These are phyloP conservation scores for Phyllotreta striolata DNA, from an alignment of 2,888 invertebrate genomes.

Conservation along the genomic window DNA sequence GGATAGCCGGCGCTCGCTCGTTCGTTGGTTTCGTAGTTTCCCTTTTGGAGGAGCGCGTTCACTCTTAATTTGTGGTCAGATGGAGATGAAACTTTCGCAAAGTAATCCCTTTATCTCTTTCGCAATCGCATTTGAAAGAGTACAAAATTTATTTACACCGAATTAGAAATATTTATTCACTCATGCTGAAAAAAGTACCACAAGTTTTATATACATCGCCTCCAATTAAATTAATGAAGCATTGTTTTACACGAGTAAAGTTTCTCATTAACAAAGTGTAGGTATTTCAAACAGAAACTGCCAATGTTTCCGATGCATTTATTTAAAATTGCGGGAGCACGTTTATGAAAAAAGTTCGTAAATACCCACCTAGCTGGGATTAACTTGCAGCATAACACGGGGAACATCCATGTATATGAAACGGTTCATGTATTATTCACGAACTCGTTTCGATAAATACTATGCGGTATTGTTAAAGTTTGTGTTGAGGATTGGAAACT, in stretches of 20 bases:
- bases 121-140: no score
- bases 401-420: constrained; percentile 8
- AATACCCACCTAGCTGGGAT: constrained; percentile 1
- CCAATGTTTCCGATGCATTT: not conserved
- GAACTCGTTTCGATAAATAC: constrained; percentile 26
- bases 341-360: constrained; percentile 12
- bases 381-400: constrained; percentile 4
- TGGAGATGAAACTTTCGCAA: constrained; percentile 24
- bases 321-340: not conserved
- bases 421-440: constrained; percentile 22
- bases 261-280: constrained; percentile 1
- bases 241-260: not conserved
- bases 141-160: no score
- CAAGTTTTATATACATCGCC: no score
- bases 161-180: no score
- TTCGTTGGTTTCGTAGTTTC: constrained; percentile 20
- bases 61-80: constrained; percentile 26
- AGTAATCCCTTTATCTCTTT: constrained; percentile 18
- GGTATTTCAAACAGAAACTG: not conserved
- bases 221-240: no score
- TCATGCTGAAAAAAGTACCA: no score
- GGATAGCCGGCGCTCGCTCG: constrained; percentile 16
- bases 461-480: constrained; percentile 27
- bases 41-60: constrained; percentile 12
- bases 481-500: constrained; percentile 24